A percentile compares a stretch with the other conserved stretches of the same genome.
phyloP scores from a whole-genome alignment of 2,797 vertebrate genomes.

The Sebastes melanostomus region DNA sequence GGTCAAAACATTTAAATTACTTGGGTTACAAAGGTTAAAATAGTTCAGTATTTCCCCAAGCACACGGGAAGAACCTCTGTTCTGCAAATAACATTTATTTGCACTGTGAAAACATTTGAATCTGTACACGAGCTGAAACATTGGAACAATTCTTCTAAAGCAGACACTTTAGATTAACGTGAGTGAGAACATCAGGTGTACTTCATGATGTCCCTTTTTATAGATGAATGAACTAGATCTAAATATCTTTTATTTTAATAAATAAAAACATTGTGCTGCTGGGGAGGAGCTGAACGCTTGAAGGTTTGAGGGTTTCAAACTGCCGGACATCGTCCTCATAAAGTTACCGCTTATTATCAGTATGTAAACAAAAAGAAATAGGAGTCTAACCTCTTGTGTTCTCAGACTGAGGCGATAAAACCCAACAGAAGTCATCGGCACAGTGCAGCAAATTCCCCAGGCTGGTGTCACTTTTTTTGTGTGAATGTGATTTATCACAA shows the following conservation, averaged over 20 bases:
- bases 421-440: neutral
- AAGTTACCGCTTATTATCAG: neutral
- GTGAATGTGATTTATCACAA: neutral
- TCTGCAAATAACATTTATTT: neutral
- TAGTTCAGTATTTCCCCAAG: neutral
- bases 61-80: neutral
- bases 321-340: neutral
- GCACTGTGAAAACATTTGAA: neutral
- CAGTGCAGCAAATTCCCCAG: constrained; percentile 12
- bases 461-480: neutral
- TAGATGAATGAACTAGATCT: neutral
- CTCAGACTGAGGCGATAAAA: neutral
- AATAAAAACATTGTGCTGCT: neutral
- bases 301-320: neutral
- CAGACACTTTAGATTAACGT: neutral
- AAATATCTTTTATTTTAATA: neutral
- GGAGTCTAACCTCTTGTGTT: neutral
- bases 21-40: neutral
- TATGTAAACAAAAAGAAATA: neutral
- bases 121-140: neutral
- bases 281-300: neutral
- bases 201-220: neutral
- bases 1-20: neutral
- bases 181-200: neutral
- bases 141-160: neutral